Evolutionary conservation across 2,888 invertebrate genomes (phyloP).

Genomic region (Myathropa florea): DNA sequence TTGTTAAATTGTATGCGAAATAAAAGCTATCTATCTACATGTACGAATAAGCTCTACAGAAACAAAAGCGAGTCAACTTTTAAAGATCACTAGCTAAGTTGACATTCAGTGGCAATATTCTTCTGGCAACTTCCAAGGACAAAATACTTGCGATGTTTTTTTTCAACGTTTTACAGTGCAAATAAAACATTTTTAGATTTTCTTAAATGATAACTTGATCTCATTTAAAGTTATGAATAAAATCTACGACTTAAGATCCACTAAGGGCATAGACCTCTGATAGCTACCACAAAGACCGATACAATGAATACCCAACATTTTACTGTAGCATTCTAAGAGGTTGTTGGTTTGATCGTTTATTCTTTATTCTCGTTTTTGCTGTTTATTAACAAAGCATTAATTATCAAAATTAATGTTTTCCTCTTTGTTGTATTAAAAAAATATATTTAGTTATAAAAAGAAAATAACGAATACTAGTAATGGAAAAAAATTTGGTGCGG

Average conservation of each 20-base stretch:
- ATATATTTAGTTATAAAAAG: slow-evolving; percentile 33
- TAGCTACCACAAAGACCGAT: neutral
- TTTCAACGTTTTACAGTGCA: neutral
- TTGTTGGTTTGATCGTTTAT: slow-evolving; percentile 27
- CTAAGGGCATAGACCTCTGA: neutral
- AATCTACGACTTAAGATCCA: neutral
- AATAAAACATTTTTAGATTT: neutral
- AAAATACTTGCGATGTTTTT: no score
- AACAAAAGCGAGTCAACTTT: no score
- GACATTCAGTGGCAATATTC: no score
- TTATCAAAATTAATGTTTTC: slow-evolving; percentile 29
- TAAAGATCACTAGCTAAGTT: no score
- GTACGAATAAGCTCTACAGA: no score
- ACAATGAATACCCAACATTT: neutral
- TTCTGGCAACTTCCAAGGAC: no score
- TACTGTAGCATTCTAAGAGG: slow-evolving; percentile 18
- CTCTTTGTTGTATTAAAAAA: slow-evolving; percentile 30
- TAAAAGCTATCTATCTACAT: no score
- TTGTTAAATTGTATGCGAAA: no score
- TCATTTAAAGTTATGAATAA: neutral
- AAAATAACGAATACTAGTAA: slow-evolving; percentile 33
- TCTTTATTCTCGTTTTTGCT: slow-evolving; percentile 32
- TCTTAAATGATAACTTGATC: slow-evolving; percentile 37
- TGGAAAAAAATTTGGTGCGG: slow-evolving; percentile 19
- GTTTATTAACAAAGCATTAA: slow-evolving; percentile 35